Evolutionary conservation across 2,113 vertebrate species (phyloP).

Genomic region (Tringa solitaria): DNA sequence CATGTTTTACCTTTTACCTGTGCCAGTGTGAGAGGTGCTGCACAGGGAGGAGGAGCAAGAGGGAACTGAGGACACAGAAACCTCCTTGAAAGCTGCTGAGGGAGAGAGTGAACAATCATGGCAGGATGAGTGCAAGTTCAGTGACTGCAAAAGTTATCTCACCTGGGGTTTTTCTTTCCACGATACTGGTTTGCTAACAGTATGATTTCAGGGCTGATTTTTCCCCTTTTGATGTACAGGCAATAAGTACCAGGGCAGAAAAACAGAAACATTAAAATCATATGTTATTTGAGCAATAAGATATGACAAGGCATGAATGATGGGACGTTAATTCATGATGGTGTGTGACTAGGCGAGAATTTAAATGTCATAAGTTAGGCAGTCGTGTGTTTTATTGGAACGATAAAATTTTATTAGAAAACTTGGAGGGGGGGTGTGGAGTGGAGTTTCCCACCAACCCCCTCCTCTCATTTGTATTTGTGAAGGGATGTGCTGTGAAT

Average conservation of each 20-base stretch:
- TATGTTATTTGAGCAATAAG: conserved; percentile 52
- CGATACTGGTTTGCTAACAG: not conserved
- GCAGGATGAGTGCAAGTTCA: not conserved
- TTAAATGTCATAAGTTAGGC: conserved; percentile 45
- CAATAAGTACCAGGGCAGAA: not conserved
- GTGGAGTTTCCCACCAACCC: not conserved
- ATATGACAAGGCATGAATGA: conserved; percentile 3
- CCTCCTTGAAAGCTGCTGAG: not conserved
- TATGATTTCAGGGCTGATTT: not conserved
- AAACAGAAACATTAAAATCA: conserved; percentile 40
- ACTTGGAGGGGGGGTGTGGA: not conserved
- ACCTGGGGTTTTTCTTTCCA: not conserved
- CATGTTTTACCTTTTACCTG: not conserved
- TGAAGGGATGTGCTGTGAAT: not conserved
- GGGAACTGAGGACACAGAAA: not conserved
- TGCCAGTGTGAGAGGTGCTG: not conserved
- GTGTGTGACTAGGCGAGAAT: conserved; percentile 42
- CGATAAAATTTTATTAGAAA: conserved; percentile 58
- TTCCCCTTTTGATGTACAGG: not conserved
- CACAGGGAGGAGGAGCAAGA: not conserved
- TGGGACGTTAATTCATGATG: conserved; percentile 51
- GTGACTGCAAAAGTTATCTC: not conserved
- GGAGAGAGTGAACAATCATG: not conserved
- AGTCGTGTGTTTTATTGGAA: conserved; percentile 38
- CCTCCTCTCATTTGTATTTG: not conserved